A percentile compares a stretch with the other conserved stretches of the same genome.
Conservation (phyloP, 2,888 invertebrate genomes). For the Altica lythri region DNA sequence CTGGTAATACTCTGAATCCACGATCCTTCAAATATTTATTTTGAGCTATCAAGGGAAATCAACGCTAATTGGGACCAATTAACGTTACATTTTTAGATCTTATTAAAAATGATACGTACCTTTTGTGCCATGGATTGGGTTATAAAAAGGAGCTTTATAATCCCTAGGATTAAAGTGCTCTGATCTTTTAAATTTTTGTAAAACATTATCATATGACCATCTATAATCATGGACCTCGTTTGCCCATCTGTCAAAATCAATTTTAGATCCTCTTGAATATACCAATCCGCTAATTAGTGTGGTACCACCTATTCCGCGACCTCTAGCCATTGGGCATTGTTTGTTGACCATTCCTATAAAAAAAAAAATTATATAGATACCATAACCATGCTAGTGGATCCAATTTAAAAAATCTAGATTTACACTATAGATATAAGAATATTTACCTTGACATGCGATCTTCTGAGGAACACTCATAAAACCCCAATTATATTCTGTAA, state of each 20-base stretch:
- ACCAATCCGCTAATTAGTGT: constrained; percentile 60
- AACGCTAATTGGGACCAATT: too few species aligned
- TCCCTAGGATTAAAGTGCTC: constrained; percentile 27
- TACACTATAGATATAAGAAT: too few species aligned
- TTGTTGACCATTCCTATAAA: constrained; percentile 34
- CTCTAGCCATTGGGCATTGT: constrained; percentile 54
- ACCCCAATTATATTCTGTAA: constrained; percentile 71
- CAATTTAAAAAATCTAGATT: too few species aligned
- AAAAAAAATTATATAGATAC: constrained; percentile 25
- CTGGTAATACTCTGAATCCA: too few species aligned
- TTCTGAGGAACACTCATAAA: constrained; percentile 70
- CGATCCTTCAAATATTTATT: too few species aligned
- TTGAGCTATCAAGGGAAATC: too few species aligned
- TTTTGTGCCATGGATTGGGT: constrained; percentile 19
- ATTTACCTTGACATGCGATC: constrained; percentile 59
- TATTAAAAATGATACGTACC: too few species aligned
- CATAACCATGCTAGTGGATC: constrained; percentile 6
- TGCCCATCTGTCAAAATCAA: constrained; percentile 60
- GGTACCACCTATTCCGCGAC: constrained; percentile 60
- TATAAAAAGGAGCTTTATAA: constrained; percentile 16
- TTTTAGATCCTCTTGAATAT: constrained; percentile 58
- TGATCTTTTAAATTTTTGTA: constrained; percentile 53
- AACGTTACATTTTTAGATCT: too few species aligned
- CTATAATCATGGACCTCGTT: constrained; percentile 44
- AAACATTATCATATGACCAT: constrained; percentile 64